Conservation (phyloP, 2,113 vertebrate genomes). For the Abramis brama region DNA sequence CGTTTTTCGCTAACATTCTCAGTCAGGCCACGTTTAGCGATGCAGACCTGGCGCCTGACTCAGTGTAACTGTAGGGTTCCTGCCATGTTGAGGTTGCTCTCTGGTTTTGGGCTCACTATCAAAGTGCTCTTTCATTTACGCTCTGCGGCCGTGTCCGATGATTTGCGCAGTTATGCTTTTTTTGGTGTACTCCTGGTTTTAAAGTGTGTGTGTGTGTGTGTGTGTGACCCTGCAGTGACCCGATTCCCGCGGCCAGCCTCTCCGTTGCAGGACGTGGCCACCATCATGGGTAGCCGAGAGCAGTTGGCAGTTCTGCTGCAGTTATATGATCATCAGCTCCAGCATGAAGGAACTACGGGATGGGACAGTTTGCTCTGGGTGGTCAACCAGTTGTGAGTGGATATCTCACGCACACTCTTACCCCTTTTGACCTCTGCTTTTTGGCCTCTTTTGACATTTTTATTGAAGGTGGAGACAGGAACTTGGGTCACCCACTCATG, state of each 20-base stretch:
- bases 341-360: slow-evolving; percentile 95
- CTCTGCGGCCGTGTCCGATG: slow-evolving; percentile 17
- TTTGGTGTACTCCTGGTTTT: slow-evolving; percentile 32
- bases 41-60: slow-evolving; percentile 43
- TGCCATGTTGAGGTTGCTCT: slow-evolving; percentile 46
- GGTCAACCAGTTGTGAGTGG: slow-evolving; percentile 96
- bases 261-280: slow-evolving; percentile 91
- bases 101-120: slow-evolving; percentile 48
- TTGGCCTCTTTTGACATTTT: not conserved
- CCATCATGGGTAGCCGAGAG: slow-evolving; percentile 93
- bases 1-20: slow-evolving; percentile 27
- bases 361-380: slow-evolving; percentile 98
- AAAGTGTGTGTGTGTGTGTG: slow-evolving; percentile 16
- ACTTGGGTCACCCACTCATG: not conserved
- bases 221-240: slow-evolving; percentile 80
- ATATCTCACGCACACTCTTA: not conserved
- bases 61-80: slow-evolving; percentile 38
- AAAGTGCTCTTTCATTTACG: slow-evolving; percentile 51
- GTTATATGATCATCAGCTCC: slow-evolving; percentile 93
- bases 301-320: slow-evolving; percentile 86
- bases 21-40: slow-evolving; percentile 31
- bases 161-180: slow-evolving; percentile 37
- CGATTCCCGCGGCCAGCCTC: slow-evolving; percentile 93
- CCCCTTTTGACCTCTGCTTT: not conserved
- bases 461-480: slow-evolving; percentile 9